Evolutionary conservation across 1,140 invertebrate species (phyloP).

Genomic region (Micrasema minimum): DNA sequence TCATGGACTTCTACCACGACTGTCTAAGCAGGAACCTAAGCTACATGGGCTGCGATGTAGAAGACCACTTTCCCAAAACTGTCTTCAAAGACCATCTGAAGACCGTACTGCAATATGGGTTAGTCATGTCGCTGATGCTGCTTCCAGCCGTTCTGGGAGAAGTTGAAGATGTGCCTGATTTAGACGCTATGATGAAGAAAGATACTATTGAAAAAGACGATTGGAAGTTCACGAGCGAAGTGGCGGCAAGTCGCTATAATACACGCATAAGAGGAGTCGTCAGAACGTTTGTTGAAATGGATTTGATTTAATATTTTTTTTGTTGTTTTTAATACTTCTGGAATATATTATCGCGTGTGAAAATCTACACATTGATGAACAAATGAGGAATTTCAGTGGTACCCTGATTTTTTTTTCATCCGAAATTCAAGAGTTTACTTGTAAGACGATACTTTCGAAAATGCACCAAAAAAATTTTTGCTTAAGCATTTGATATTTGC

Average conservation of each 20-base stretch:
- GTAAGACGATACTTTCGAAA: too few relatives aligned
- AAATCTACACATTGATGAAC: too few relatives aligned
- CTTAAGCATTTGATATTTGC: too few relatives aligned
- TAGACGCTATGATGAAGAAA: background rate
- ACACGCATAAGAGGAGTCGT: background rate
- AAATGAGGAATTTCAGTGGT: too few relatives aligned
- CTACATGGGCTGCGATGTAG: conserved; percentile 32
- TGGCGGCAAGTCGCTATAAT: background rate
- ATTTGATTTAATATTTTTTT: too few relatives aligned
- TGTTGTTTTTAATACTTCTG: too few relatives aligned
- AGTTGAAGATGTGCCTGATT: conserved; percentile 10
- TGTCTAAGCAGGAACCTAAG: conserved; percentile 16
- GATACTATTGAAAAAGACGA: background rate
- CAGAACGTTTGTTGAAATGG: conserved; percentile 8
- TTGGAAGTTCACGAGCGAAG: conserved; percentile 7
- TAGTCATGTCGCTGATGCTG: conserved; percentile 23
- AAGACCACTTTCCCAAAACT: conserved; percentile 31
- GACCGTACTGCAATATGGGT: conserved; percentile 32
- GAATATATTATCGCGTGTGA: too few relatives aligned
- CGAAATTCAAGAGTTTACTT: too few relatives aligned
- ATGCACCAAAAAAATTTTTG: too few relatives aligned
- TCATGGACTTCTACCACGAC: conserved; percentile 46
- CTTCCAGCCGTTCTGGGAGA: conserved; percentile 30
- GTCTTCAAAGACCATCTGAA: conserved; percentile 38
- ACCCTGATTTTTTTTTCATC: too few relatives aligned